Conservation (phyloP, 2,888 invertebrate genomes). For the Helicoverpa assulta region DNA sequence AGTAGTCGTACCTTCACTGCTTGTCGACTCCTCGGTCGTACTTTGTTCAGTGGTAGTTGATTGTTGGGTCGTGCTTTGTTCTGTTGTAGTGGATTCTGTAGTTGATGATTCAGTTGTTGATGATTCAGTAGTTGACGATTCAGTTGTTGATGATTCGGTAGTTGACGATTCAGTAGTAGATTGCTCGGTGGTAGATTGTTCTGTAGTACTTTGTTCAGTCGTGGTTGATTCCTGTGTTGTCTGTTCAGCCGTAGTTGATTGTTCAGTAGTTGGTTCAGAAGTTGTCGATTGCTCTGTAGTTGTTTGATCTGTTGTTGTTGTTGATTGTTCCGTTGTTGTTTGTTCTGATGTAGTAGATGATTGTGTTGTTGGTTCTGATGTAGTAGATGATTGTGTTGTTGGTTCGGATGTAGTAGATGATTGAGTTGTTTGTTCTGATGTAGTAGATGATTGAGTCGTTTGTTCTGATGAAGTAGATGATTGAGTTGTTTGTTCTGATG, state of each 20-base stretch:
- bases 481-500: neutral
- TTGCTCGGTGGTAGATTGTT: slow-evolving; percentile 18
- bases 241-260: slow-evolving; percentile 18
- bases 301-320: slow-evolving; percentile 18
- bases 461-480: no score
- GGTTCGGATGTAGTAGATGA: slow-evolving; percentile 37
- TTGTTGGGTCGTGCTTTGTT: slow-evolving; percentile 59
- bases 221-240: slow-evolving; percentile 5
- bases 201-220: slow-evolving; percentile 13
- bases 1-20: slow-evolving; percentile 34
- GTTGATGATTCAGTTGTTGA: slow-evolving; percentile 52
- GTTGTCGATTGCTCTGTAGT: slow-evolving; percentile 31
- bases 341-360: neutral
- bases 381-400: slow-evolving; percentile 47
- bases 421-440: neutral
- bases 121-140: slow-evolving; percentile 24
- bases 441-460: neutral
- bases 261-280: slow-evolving; percentile 17
- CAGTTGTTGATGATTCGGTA: slow-evolving; percentile 28
- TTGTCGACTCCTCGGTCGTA: slow-evolving; percentile 64
- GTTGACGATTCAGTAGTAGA: slow-evolving; percentile 23
- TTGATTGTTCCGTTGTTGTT: slow-evolving; percentile 20
- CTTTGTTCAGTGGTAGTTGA: slow-evolving; percentile 65
- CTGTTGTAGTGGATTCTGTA: slow-evolving; percentile 51
- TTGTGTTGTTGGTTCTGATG: slow-evolving; percentile 34